Evolutionary conservation across 2,888 invertebrate species (phyloP).

Genomic region (Altica lythri): DNA sequence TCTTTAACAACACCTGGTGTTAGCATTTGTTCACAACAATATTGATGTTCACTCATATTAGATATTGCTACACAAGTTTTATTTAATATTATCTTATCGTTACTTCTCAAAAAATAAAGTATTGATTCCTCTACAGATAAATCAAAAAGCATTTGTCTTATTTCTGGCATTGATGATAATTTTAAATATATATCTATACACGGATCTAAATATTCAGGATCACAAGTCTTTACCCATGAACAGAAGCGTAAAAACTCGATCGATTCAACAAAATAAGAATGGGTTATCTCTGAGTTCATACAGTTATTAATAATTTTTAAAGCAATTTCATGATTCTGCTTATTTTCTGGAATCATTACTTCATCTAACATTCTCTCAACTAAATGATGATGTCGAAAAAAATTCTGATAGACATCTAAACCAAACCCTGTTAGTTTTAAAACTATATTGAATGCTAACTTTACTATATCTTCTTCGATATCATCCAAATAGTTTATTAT

Average conservation of each 20-base stretch:
- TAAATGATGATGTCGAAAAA: slow-evolving; percentile 37
- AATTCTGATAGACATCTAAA: slow-evolving; percentile 42
- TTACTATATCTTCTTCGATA: slow-evolving; percentile 30
- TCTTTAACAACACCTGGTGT: slow-evolving; percentile 43
- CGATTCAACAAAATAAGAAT: slow-evolving; percentile 44
- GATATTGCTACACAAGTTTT: slow-evolving; percentile 45
- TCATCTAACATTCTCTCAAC: slow-evolving; percentile 45
- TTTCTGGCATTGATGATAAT: slow-evolving; percentile 41
- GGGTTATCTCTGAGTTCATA: slow-evolving; percentile 42
- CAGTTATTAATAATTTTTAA: slow-evolving; percentile 45
- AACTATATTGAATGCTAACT: slow-evolving; percentile 39
- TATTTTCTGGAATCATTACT: slow-evolving; percentile 38
- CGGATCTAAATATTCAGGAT: slow-evolving; percentile 36
- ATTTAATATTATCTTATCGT: slow-evolving; percentile 43
- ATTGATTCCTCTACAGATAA: slow-evolving; percentile 48
- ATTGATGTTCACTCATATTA: slow-evolving; percentile 47
- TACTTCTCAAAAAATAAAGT: slow-evolving; percentile 43
- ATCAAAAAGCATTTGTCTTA: slow-evolving; percentile 47
- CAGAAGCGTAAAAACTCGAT: slow-evolving; percentile 47
- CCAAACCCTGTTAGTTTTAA: slow-evolving; percentile 41
- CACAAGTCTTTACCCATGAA: slow-evolving; percentile 46
- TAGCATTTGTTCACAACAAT: slow-evolving; percentile 49
- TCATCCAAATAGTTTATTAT: slow-evolving; percentile 38
- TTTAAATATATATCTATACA: slow-evolving; percentile 41
- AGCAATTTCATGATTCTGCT: slow-evolving; percentile 35